Percentiles rank a stretch among this genome's conserved stretches.
phyloP scores from a whole-genome alignment of 2,113 vertebrate species.

The Egretta garzetta region DNA sequence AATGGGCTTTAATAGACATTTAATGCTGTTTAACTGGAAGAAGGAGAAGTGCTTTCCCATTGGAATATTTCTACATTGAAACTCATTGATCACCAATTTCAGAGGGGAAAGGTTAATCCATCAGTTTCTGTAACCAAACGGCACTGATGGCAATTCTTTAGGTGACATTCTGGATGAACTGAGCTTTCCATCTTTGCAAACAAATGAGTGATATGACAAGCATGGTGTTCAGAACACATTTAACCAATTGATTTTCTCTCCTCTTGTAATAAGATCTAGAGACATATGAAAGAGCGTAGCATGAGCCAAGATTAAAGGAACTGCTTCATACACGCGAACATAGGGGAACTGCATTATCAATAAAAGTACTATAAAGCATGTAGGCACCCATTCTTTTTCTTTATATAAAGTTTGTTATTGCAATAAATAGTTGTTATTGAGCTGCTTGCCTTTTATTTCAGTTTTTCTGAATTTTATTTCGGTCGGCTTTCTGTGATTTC shows the following conservation, averaged over 20 bases:
- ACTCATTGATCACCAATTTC: conserved; percentile 91
- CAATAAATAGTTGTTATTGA: conserved; percentile 81
- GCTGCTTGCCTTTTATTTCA: conserved; percentile 63
- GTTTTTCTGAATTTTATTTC: conserved; percentile 42
- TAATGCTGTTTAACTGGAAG: conserved; percentile 76
- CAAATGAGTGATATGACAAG: conserved; percentile 99
- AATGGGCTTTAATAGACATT: conserved; percentile 80
- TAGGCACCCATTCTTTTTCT: conserved; percentile 69
- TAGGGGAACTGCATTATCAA: conserved; percentile 59
- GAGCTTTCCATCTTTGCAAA: conserved; percentile 86
- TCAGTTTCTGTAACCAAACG: conserved; percentile 84
- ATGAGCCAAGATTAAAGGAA: conserved; percentile 76
- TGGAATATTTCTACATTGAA: conserved; percentile 78
- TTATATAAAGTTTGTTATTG: conserved; percentile 81
- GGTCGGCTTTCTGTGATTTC: background rate
- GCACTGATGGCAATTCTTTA: conserved; percentile 85
- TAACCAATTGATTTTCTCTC: conserved; percentile 98
- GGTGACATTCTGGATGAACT: conserved; percentile 89
- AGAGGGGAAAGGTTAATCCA: conserved; percentile 88
- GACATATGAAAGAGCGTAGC: conserved; percentile 86
- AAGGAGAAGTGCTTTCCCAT: conserved; percentile 71
- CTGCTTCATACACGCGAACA: conserved; percentile 54
- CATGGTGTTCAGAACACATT: conserved; percentile 89
- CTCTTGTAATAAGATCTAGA: conserved; percentile 93
- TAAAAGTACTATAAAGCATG: conserved; percentile 72